Conservation (phyloP, 2,113 vertebrate genomes). For the Anoplopoma fimbria region DNA sequence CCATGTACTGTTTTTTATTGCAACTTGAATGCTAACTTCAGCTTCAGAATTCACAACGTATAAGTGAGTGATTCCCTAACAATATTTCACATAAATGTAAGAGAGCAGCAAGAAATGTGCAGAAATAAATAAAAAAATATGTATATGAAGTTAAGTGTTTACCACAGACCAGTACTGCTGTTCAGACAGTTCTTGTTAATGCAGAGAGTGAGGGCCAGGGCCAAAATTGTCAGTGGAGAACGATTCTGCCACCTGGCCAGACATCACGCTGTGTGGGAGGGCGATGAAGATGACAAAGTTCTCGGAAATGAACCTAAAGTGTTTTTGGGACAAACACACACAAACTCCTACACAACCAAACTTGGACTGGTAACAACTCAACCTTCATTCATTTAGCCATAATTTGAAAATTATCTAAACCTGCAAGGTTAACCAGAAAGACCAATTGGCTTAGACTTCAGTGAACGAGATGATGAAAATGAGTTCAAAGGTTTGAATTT, state of each 20-base stretch:
- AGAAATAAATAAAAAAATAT: not conserved
- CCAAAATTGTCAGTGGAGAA: conserved; percentile 31
- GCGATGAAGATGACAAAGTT: conserved; percentile 34
- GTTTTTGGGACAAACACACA: conserved; percentile 22
- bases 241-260: conserved; percentile 43
- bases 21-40: not conserved
- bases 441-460: not conserved
- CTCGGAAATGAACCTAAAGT: conserved; percentile 38
- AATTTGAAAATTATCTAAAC: not conserved
- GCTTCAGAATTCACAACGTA: not conserved
- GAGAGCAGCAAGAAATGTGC: not conserved
- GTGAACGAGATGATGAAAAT: not conserved
- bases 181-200: conserved; percentile 17
- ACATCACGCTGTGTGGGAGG: conserved; percentile 53
- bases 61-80: not conserved
- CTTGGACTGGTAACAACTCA: not conserved
- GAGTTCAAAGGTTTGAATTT: not conserved
- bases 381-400: not conserved
- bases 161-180: conserved; percentile 2
- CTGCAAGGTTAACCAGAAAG: not conserved
- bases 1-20: not conserved
- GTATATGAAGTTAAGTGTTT: not conserved
- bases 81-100: not conserved
- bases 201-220: conserved; percentile 9
- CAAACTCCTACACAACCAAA: conserved; percentile 6